These are phyloP conservation scores for Canis aureus DNA, from an alignment of 2,113 vertebrate species.

Conservation along the genomic window DNA sequence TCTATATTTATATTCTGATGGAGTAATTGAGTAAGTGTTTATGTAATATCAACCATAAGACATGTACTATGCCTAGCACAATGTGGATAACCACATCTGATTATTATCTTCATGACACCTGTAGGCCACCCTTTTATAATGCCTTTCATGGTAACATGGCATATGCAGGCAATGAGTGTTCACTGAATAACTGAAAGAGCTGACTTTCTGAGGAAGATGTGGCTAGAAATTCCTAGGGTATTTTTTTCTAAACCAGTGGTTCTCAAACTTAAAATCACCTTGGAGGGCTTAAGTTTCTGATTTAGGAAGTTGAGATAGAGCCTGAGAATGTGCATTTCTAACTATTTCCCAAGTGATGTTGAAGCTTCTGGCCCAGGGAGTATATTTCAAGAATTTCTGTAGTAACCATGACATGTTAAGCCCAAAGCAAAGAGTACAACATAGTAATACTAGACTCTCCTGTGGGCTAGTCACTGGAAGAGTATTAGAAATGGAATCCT, in stretches of 20 bases:
- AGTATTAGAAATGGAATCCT: background rate
- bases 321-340: background rate
- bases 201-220: background rate
- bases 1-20: background rate
- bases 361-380: background rate
- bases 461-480: no score
- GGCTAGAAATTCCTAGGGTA: background rate
- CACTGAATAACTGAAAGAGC: background rate
- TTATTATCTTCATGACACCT: background rate
- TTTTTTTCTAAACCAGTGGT: background rate
- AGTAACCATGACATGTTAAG: background rate
- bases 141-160: background rate
- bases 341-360: background rate
- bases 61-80: background rate
- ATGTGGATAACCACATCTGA: background rate
- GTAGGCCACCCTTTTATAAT: background rate
- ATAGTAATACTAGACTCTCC: no score
- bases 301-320: background rate
- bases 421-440: background rate
- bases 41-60: background rate
- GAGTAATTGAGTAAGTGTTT: background rate
- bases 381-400: background rate
- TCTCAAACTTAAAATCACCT: background rate
- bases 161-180: background rate
- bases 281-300: background rate